phyloP scores from a whole-genome alignment of 2,888 invertebrate species.

The Aporophyla lueneburgensis region DNA sequence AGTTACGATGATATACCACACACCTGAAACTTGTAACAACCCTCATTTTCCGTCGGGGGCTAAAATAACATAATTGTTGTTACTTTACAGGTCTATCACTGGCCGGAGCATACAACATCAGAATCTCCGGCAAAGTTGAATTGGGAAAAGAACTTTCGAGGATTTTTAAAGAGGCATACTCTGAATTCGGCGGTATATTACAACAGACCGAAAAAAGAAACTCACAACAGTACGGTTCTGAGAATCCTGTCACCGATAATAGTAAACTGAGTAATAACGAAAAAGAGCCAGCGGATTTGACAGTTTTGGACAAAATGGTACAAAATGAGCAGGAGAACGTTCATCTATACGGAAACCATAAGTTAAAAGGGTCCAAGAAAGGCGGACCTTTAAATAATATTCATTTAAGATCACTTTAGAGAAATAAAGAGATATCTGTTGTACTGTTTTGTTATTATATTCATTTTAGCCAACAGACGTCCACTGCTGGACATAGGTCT shows the following conservation, averaged over 20 bases:
- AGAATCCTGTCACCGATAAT: not conserved
- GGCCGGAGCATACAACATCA: constrained; percentile 45
- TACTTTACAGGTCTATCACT: constrained; percentile 37
- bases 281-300: not conserved
- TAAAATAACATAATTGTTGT: not conserved
- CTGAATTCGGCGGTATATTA: not conserved
- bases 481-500: no score
- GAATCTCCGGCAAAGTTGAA: constrained; percentile 58
- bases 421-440: constrained; percentile 15
- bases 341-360: constrained; percentile 68
- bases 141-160: constrained; percentile 50
- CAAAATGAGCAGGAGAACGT: constrained; percentile 10
- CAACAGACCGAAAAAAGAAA: not conserved
- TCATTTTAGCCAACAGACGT: no score
- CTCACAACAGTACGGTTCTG: accelerated
- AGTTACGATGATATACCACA: no score
- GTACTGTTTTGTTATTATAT: not conserved
- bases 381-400: constrained; percentile 60
- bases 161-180: constrained; percentile 31
- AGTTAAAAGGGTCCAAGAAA: not conserved
- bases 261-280: not conserved
- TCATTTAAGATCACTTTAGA: constrained; percentile 39
- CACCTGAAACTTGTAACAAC: no score
- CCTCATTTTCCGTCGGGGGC: no score
- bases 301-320: constrained; percentile 60